phyloP scores from a whole-genome alignment of 2,797 vertebrate species.

The Aselliscus stoliczkanus region DNA sequence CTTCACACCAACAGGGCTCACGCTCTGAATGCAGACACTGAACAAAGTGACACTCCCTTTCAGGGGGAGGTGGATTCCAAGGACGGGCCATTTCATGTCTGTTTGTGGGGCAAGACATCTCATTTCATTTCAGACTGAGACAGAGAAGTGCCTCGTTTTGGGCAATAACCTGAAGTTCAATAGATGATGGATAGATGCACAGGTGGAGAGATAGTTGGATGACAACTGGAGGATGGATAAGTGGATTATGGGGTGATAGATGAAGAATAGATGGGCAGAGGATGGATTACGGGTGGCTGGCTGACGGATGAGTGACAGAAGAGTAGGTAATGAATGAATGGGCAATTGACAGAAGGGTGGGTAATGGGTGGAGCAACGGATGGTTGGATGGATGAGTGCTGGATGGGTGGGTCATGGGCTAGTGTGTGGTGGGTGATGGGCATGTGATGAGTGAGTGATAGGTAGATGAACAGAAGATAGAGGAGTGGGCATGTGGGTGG shows the following conservation, averaged over 20 bases:
- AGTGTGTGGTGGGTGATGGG: not conserved
- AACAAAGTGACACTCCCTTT: not conserved
- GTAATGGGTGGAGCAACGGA: not conserved
- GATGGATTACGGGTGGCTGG: rapidly evolving
- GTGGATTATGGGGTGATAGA: not conserved
- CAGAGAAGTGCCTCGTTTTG: not conserved
- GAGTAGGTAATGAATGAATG: no score
- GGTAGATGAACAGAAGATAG: not conserved
- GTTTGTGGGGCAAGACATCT: not conserved
- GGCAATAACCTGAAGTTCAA: not conserved
- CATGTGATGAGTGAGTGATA: not conserved
- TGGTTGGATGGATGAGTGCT: not conserved
- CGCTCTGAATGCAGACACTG: not conserved
- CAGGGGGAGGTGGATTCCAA: not conserved
- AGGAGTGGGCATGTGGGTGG: no score
- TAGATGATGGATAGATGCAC: not conserved
- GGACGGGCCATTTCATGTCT: not conserved
- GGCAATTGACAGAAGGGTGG: not conserved
- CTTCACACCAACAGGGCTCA: not conserved
- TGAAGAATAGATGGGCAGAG: not conserved
- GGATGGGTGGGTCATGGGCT: not conserved
- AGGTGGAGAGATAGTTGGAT: not conserved
- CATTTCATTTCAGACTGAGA: not conserved
- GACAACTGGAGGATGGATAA: rapidly evolving
- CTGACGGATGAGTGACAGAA: not conserved